phyloP scores from a whole-genome alignment of 2,797 vertebrate species.

The Heteromormyrus szaboi region DNA sequence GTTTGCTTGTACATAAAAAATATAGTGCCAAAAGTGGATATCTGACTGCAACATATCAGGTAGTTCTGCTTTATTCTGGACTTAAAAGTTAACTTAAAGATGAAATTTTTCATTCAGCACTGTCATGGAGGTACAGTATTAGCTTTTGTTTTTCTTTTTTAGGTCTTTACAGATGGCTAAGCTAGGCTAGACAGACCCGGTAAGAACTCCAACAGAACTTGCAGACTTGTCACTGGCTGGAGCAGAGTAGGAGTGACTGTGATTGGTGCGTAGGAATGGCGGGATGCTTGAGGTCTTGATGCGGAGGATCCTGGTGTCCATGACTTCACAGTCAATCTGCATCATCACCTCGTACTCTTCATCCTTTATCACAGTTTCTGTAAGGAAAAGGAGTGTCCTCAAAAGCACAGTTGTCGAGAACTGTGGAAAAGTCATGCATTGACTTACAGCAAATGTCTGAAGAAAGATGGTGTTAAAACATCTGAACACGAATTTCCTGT shows the following conservation, averaged over 20 bases:
- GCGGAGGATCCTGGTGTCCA: conserved; percentile 88
- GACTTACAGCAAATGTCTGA: not conserved
- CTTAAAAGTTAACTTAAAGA: not conserved
- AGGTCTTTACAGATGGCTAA: not conserved
- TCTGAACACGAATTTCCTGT: not conserved
- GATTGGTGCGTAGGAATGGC: conserved; percentile 76
- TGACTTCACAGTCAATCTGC: conserved; percentile 98
- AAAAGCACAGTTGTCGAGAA: not conserved
- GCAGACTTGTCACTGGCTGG: conserved; percentile 47
- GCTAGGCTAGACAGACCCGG: conserved; percentile 55
- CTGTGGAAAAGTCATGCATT: not conserved
- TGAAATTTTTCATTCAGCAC: not conserved
- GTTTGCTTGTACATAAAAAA: not conserved
- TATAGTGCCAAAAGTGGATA: not conserved
- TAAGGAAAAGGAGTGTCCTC: conserved; percentile 19
- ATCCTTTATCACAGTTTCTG: conserved; percentile 87
- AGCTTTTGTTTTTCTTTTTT: not conserved
- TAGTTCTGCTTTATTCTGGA: not conserved
- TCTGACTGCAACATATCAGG: not conserved
- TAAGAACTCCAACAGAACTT: conserved; percentile 59
- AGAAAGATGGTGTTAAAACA: not conserved
- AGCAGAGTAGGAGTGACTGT: conserved; percentile 60
- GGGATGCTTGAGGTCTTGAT: conserved; percentile 88
- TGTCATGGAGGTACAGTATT: not conserved
- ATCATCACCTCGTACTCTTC: conserved; percentile 94